Evolutionary conservation across 2,797 vertebrate genomes (phyloP).

Genomic region (Hozukius guyotensis): DNA sequence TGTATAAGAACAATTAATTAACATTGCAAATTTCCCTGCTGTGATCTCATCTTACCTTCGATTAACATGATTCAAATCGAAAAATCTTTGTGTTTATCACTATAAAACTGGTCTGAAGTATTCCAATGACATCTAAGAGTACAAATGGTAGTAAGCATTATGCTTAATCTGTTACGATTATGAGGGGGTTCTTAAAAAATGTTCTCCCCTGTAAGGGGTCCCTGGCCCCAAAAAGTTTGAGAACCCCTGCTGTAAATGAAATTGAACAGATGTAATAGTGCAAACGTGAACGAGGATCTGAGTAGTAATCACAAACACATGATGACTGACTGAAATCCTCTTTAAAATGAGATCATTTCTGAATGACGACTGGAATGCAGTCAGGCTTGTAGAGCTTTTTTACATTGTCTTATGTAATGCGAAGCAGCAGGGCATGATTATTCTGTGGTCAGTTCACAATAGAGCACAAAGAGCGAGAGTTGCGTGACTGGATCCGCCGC

Average conservation of each 20-base stretch:
- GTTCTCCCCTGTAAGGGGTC: no score
- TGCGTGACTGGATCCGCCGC: constrained; percentile 62
- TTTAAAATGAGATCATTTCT: not conserved
- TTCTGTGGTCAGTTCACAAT: constrained; percentile 40
- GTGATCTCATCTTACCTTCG: no score
- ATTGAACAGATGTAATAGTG: not conserved
- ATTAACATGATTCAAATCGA: no score
- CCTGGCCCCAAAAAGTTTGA: no score
- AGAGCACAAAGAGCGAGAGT: constrained; percentile 47
- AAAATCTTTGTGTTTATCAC: no score
- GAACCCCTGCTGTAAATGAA: not conserved
- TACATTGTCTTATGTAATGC: constrained; percentile 49
- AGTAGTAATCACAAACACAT: not conserved
- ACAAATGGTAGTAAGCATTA: no score
- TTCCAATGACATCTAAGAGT: no score
- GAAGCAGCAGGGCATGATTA: constrained; percentile 41
- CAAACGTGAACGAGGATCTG: not conserved
- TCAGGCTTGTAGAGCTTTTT: constrained; percentile 5
- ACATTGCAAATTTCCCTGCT: no score
- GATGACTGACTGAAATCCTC: not conserved
- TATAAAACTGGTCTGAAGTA: no score
- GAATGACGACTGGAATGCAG: constrained; percentile 8
- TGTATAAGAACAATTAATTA: no score
- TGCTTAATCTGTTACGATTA: no score
- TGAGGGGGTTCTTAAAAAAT: no score